Evolutionary conservation across 2,797 vertebrate genomes (phyloP).

Genomic region (Dicrostonyx torquatus): DNA sequence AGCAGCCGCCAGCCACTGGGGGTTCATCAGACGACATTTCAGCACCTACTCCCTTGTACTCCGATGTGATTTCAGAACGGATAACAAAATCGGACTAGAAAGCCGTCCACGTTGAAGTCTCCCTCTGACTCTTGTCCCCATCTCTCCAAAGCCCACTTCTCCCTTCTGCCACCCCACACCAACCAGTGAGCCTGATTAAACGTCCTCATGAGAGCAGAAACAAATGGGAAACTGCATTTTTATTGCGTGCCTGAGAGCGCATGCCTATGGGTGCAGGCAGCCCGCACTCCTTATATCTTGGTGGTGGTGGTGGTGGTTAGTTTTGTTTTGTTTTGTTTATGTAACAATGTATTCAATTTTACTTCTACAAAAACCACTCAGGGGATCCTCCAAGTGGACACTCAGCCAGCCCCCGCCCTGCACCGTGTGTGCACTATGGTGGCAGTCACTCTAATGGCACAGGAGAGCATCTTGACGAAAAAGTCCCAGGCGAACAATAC

Average conservation of each 20-base stretch:
- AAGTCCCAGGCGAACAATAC: background rate
- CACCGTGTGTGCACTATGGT: rapidly evolving
- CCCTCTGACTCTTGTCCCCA: rapidly evolving
- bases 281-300: background rate
- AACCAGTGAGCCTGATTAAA: background rate
- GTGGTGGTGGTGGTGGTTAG: rapidly evolving
- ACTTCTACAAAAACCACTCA: background rate
- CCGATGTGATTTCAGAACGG: background rate
- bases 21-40: rapidly evolving
- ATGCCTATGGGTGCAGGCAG: rapidly evolving
- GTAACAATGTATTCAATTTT: rapidly evolving
- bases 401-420: rapidly evolving
- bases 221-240: rapidly evolving
- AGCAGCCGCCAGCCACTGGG: rapidly evolving
- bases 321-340: background rate
- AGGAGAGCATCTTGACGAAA: background rate
- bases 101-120: rapidly evolving
- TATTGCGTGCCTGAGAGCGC: too few relatives aligned
- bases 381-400: rapidly evolving
- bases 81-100: background rate
- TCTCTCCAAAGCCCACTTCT: rapidly evolving
- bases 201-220: background rate
- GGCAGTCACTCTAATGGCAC: rapidly evolving
- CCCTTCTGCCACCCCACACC: rapidly evolving
- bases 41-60: too few relatives aligned